phyloP scores from a whole-genome alignment of 2,797 vertebrate genomes.

The Scleropages formosus region DNA sequence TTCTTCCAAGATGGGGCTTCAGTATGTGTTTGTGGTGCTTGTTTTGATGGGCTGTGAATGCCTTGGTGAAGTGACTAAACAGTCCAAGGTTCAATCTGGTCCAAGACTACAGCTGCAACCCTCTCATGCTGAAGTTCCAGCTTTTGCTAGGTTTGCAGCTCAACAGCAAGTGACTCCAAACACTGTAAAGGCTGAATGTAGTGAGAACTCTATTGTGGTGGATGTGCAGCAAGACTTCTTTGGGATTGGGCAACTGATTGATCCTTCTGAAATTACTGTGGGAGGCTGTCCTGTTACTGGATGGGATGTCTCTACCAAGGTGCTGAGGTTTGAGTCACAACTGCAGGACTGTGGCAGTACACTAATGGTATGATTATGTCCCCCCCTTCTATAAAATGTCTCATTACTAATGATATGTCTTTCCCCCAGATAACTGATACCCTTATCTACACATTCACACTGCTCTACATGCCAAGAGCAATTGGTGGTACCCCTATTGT shows the following conservation, averaged over 20 bases:
- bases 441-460: constrained; percentile 15
- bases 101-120: no score
- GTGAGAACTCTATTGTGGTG: constrained; percentile 18
- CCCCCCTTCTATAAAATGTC: no score
- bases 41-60: no score
- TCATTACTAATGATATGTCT: no score
- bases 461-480: constrained; percentile 6
- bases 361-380: constrained; percentile 20
- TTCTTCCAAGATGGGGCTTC: no score
- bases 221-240: background rate
- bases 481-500: constrained; percentile 18
- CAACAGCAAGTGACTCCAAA: no score
- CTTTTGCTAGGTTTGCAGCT: no score
- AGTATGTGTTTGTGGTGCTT: no score
- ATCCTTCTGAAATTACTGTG: constrained; percentile 25
- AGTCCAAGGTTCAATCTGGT: no score
- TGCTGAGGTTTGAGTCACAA: constrained; percentile 23
- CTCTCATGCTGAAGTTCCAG: no score
- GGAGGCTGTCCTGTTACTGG: constrained; percentile 25
- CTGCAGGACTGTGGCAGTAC: constrained; percentile 32
- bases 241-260: constrained; percentile 17
- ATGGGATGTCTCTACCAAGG: background rate
- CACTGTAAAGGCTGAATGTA: constrained; percentile 10
- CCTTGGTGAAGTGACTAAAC: no score
- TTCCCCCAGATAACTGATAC: constrained; percentile 2